Percentiles rank a stretch among this genome's conserved stretches.
These are phyloP conservation scores for Parnassius apollo DNA, from an alignment of 2,888 invertebrate genomes.

Conservation along the genomic window DNA sequence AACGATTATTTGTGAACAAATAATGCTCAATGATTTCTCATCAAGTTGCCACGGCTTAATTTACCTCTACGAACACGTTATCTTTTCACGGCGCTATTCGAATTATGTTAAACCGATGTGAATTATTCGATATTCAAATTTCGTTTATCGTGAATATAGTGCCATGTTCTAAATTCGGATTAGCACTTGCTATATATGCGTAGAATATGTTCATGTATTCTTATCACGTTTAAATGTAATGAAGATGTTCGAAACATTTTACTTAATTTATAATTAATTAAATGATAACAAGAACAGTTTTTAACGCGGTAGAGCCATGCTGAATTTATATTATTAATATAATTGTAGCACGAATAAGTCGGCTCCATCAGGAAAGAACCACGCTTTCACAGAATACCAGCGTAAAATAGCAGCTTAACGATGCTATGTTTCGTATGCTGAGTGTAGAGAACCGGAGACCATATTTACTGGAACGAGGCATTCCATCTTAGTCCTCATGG, in stretches of 20 bases:
- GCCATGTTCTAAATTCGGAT: constrained; percentile 16
- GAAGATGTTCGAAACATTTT: constrained; percentile 7
- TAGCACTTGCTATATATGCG: constrained; percentile 10
- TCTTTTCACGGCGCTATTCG: constrained; percentile 6
- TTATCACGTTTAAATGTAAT: constrained; percentile 1
- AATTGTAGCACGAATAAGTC: too few relatives aligned
- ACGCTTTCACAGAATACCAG: too few relatives aligned
- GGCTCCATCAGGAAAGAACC: too few relatives aligned
- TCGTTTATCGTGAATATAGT: constrained; percentile 15
- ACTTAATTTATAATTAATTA: too few relatives aligned
- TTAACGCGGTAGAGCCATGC: too few relatives aligned
- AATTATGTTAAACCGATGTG: constrained; percentile 10
- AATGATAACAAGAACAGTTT: too few relatives aligned
- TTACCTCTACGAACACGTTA: not conserved
- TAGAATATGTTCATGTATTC: constrained; percentile 7
- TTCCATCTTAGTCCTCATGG: too few relatives aligned
- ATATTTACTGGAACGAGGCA: too few relatives aligned
- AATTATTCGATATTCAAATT: constrained; percentile 22
- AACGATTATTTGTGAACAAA: not conserved
- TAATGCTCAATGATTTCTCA: constrained; percentile 2
- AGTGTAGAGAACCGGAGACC: too few relatives aligned
- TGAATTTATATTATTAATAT: too few relatives aligned
- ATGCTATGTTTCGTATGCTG: too few relatives aligned
- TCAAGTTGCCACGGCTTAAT: constrained; percentile 2
- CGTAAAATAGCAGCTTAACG: too few relatives aligned